phyloP scores from a whole-genome alignment of 2,113 vertebrate species.

The Fregetta grallaria region DNA sequence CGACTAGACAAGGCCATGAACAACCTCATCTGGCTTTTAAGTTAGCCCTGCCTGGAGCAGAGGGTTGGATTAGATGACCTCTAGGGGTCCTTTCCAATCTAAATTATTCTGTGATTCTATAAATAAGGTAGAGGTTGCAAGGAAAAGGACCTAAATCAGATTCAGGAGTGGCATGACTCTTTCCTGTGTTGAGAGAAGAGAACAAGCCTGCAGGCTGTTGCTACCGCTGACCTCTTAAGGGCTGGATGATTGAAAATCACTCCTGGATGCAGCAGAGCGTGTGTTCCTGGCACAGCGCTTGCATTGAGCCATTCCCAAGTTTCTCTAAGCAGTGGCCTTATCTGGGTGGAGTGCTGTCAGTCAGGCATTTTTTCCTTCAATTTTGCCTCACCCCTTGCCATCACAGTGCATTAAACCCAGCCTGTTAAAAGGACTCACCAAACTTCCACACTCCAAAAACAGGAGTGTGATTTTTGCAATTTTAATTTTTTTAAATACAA shows the following conservation, averaged over 20 bases:
- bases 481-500: background rate
- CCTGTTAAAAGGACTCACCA: background rate
- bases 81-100: slow-evolving; percentile 26
- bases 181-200: slow-evolving; percentile 45
- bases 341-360: slow-evolving; percentile 58
- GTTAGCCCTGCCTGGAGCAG: background rate
- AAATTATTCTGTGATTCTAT: slow-evolving; percentile 45
- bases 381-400: slow-evolving; percentile 31
- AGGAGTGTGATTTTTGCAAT: background rate
- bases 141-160: slow-evolving; percentile 38
- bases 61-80: slow-evolving; percentile 1
- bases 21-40: slow-evolving; percentile 10
- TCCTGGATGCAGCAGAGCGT: background rate
- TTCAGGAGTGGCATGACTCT: slow-evolving; percentile 31
- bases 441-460: background rate
- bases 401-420: background rate
- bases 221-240: slow-evolving; percentile 15
- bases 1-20: background rate
- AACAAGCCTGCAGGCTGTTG: slow-evolving; percentile 2
- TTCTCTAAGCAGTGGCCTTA: slow-evolving; percentile 31
- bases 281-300: slow-evolving; percentile 22
- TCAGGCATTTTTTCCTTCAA: slow-evolving; percentile 38
- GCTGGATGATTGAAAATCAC: slow-evolving; percentile 32
- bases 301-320: slow-evolving; percentile 28
- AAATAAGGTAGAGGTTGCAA: slow-evolving; percentile 24